Conservation (phyloP, 2,888 invertebrate genomes). For the Acleris laterana region DNA sequence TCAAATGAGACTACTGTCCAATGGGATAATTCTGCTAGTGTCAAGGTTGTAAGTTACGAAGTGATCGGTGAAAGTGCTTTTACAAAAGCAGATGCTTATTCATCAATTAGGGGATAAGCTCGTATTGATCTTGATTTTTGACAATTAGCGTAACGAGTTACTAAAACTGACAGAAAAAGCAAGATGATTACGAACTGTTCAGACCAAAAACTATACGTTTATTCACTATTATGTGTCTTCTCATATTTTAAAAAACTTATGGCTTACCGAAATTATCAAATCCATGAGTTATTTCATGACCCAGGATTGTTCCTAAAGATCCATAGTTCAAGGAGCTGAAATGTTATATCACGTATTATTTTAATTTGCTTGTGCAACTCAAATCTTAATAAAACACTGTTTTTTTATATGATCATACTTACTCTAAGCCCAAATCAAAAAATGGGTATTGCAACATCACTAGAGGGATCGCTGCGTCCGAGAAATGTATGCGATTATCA, state of each 20-base stretch:
- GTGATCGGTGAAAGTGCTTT: no score
- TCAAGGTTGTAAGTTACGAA: no score
- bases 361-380: background rate
- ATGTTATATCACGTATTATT: constrained; percentile 35
- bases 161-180: no score
- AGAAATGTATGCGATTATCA: constrained; percentile 42
- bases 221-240: no score
- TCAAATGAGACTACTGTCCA: no score
- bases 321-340: constrained; percentile 92
- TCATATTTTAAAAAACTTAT: background rate
- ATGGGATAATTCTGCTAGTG: no score
- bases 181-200: no score
- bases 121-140: no score
- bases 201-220: no score
- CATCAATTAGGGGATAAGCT: no score
- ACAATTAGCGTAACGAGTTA: no score
- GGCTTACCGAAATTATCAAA: constrained; percentile 80
- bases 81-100: no score
- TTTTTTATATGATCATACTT: constrained; percentile 84
- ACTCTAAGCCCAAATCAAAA: constrained; percentile 93
- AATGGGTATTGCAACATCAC: constrained; percentile 94
- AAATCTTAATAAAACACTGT: background rate
- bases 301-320: constrained; percentile 90
- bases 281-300: constrained; percentile 89
- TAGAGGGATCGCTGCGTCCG: constrained; percentile 90